Evolutionary conservation across 2,888 invertebrate species (phyloP), one percentile per base, ranked within the genome.

Genomic region (Adineta ricciae): DNA sequence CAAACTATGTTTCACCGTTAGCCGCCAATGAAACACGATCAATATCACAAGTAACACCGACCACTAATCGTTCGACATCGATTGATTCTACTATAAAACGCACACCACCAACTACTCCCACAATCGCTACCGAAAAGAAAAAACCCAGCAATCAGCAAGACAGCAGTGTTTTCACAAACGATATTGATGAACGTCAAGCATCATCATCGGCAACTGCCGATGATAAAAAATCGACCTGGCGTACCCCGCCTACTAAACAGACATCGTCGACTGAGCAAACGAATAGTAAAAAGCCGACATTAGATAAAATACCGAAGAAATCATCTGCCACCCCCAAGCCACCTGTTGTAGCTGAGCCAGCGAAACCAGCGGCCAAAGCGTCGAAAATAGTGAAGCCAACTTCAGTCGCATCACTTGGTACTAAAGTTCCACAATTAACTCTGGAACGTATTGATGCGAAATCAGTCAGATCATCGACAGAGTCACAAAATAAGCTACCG

Each of bases 281-380:
- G 38, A 24, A 11, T 2, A 24, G 24, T 3, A 78, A 78, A 78
- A 78, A 78, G 41, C 78, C 38, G n/a, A 78, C 78, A 78, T 41
- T 78, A n/a, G 78, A 78, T n/a, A 78, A 78, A 78, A 78, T 78
- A 24, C 78, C 78, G 5, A 78, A 78, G n/a, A 78, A 78, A 78
- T 5, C 73, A 41, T 21, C 72, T 2, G 5, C 72, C 38, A 78
- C 41, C 38, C 21, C 73, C 14, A 64, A 64, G 5, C 32, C 64
- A 16, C 0, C 32, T 64, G 64, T 64, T 64, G 64, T 64, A 64
- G 32, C 11, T 64, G 64, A 64, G 32, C 14, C 64, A 32, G 27
- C 3, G 3, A 64, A 64, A 32, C 1, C 27, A 7, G 24, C 21
- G 24, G 2, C 73, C 3, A 78, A 78, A 78, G 41, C 24, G 7